phyloP scores from a whole-genome alignment of 2,113 vertebrate genomes.

The Ursus arctos region DNA sequence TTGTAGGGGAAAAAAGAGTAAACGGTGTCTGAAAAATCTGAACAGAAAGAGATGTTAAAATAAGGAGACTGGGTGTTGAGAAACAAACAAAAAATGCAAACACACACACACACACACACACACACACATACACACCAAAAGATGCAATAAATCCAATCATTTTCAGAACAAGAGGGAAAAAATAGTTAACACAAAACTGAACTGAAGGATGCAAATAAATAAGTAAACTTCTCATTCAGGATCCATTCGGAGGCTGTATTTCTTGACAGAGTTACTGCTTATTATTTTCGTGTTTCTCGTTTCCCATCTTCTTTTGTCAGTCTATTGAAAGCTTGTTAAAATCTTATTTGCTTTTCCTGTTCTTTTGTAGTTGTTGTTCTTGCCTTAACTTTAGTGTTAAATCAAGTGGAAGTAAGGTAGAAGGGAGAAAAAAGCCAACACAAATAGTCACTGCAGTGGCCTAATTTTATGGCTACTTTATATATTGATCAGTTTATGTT shows the following conservation, averaged over 20 bases:
- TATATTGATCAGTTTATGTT: conserved; percentile 75
- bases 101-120: too few species aligned
- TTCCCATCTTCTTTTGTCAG: conserved; percentile 82
- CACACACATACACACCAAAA: not conserved
- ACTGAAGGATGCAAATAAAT: conserved; percentile 75
- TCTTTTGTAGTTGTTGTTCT: conserved; percentile 74
- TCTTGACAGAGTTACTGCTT: conserved; percentile 83
- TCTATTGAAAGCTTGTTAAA: conserved; percentile 86
- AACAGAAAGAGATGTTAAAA: conserved; percentile 80
- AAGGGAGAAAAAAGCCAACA: conserved; percentile 25
- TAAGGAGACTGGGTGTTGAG: conserved; percentile 67
- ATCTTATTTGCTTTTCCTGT: conserved; percentile 81
- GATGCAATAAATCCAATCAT: conserved; percentile 79
- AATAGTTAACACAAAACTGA: conserved; percentile 76
- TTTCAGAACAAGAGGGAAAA: conserved; percentile 77
- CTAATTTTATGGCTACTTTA: conserved; percentile 66
- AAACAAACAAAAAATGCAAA: conserved; percentile 59
- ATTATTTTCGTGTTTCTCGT: conserved; percentile 83
- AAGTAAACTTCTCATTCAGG: conserved; percentile 79
- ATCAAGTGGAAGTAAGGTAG: conserved; percentile 70
- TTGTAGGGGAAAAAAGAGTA: conserved; percentile 72
- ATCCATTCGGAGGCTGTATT: conserved; percentile 81
- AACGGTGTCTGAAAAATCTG: conserved; percentile 80
- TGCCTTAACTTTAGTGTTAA: conserved; percentile 79
- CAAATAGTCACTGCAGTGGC: conserved; percentile 23